Percentiles rank a stretch among this genome's conserved stretches.
Conservation (phyloP, 2,888 invertebrate species). For the Drosophila neutralis region DNA sequence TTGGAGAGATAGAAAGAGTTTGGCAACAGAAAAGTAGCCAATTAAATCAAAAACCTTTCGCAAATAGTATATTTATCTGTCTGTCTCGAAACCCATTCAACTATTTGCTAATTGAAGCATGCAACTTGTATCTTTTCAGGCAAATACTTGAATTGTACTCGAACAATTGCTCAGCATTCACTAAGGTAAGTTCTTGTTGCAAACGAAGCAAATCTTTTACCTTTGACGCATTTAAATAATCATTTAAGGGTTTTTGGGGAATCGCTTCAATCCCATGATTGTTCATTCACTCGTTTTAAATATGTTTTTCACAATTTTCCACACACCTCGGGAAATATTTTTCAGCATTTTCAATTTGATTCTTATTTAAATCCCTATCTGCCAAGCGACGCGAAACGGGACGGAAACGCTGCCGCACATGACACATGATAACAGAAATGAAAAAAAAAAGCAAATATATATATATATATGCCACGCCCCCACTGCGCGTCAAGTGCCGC, state of each 20-base stretch:
- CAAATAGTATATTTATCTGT: too few species aligned
- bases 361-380: slow-evolving; percentile 22
- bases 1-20: neutral
- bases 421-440: neutral
- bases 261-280: neutral
- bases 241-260: too few species aligned
- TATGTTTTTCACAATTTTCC: slow-evolving; percentile 8
- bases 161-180: neutral
- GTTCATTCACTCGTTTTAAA: slow-evolving; percentile 10
- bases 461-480: slow-evolving; percentile 19
- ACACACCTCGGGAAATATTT: neutral
- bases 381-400: slow-evolving; percentile 11
- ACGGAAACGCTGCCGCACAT: slow-evolving; percentile 5
- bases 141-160: neutral
- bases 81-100: neutral
- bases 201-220: neutral
- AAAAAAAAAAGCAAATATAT: neutral
- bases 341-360: slow-evolving; percentile 53
- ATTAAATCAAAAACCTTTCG: too few species aligned
- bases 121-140: slow-evolving; percentile 22
- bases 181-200: slow-evolving; percentile 14
- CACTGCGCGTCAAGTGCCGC: slow-evolving; percentile 7
- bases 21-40: too few species aligned
- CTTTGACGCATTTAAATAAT: neutral
- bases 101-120: neutral